Percentiles rank a stretch among this genome's conserved stretches.
phyloP scores from a whole-genome alignment of 1,140 invertebrate genomes.

The Battus philenor region DNA sequence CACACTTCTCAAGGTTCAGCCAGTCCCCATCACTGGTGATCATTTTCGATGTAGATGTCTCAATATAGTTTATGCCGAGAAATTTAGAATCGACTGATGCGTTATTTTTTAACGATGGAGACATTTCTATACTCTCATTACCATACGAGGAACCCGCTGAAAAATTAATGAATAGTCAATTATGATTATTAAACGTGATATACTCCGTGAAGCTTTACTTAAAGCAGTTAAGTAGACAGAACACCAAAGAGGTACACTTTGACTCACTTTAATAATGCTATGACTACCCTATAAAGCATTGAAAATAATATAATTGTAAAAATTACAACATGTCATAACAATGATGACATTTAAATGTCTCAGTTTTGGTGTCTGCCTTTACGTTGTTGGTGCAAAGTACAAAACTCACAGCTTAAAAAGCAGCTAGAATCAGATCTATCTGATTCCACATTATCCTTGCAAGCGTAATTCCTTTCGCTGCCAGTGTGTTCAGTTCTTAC shows the following conservation, averaged over 20 bases:
- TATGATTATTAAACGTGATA: background rate
- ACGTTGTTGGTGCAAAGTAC: constrained; percentile 20
- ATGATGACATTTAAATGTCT: too few species aligned
- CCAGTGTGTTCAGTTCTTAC: constrained; percentile 71
- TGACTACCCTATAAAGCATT: too few species aligned
- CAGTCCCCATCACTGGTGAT: constrained; percentile 77
- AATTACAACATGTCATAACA: too few species aligned
- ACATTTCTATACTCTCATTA: constrained; percentile 69
- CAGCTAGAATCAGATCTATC: constrained; percentile 82
- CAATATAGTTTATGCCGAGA: constrained; percentile 35
- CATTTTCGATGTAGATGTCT: constrained; percentile 60
- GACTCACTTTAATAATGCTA: too few species aligned
- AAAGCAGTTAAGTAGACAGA: constrained; percentile 13
- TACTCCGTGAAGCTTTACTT: constrained; percentile 5
- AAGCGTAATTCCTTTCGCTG: constrained; percentile 77
- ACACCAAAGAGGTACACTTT: background rate
- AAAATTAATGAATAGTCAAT: constrained; percentile 31
- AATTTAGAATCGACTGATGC: constrained; percentile 79
- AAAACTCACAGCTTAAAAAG: constrained; percentile 78
- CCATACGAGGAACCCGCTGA: constrained; percentile 83
- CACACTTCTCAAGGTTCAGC: constrained; percentile 80
- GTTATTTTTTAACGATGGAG: constrained; percentile 70
- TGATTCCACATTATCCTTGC: constrained; percentile 79
- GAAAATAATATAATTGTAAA: too few species aligned
- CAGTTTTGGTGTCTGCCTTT: constrained; percentile 17